These are phyloP conservation scores for Tridacna crocea DNA, from an alignment of 2,888 invertebrate genomes.

Conservation along the genomic window DNA sequence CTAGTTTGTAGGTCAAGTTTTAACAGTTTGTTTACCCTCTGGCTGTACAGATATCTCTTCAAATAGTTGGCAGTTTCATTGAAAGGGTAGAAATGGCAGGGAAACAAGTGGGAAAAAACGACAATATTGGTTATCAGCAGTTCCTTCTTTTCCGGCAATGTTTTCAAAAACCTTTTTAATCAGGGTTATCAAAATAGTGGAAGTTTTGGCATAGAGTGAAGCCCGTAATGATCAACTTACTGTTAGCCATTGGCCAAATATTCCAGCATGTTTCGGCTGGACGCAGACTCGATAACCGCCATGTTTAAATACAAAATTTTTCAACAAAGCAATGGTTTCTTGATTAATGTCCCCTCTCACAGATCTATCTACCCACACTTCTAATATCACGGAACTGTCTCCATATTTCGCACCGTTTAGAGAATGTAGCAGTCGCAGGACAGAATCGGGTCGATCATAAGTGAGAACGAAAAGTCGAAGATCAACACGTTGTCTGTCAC, in stretches of 20 bases:
- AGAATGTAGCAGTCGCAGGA: background rate
- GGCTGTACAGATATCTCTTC: too few species aligned
- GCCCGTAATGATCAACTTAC: background rate
- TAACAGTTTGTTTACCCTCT: too few species aligned
- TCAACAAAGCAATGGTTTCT: background rate
- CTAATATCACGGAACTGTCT: background rate
- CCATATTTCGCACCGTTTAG: constrained; percentile 15
- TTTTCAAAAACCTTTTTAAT: too few species aligned
- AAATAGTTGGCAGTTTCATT: too few species aligned
- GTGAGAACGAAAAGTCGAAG: constrained; percentile 12
- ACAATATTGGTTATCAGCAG: background rate
- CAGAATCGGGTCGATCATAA: constrained; percentile 14
- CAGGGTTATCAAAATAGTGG: too few species aligned
- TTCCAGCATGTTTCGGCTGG: constrained; percentile 7
- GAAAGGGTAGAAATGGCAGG: too few species aligned
- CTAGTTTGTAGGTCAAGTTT: too few species aligned
- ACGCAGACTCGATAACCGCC: constrained; percentile 8
- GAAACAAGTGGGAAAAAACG: background rate
- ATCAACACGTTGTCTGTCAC: constrained; percentile 2
- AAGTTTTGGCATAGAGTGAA: too few species aligned
- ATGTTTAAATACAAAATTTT: constrained; percentile 2
- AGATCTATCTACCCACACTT: constrained; percentile 17
- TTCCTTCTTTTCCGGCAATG: background rate
- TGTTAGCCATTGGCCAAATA: constrained; percentile 16
- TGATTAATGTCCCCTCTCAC: background rate